Evolutionary conservation across 2,113 vertebrate species (phyloP).

Genomic region (Hydrolagus affinis): DNA sequence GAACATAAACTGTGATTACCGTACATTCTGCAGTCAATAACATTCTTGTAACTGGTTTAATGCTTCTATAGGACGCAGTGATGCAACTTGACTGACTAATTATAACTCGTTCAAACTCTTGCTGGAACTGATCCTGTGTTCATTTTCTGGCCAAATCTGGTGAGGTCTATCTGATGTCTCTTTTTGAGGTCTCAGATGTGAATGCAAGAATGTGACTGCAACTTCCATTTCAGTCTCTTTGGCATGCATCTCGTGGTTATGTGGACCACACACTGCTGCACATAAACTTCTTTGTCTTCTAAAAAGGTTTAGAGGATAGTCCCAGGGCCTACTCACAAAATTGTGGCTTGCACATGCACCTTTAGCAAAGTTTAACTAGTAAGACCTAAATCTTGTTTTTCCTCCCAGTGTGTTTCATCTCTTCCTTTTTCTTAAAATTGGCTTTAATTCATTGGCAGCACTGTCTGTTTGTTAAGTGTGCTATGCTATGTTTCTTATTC

Average conservation of each 20-base stretch:
- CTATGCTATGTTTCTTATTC: background rate
- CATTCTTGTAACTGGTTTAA: too few species aligned
- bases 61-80: too few species aligned
- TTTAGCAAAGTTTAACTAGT: conserved; percentile 20
- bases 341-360: background rate
- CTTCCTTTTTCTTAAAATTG: conserved; percentile 4
- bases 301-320: conserved; percentile 19
- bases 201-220: background rate
- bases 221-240: conserved; percentile 1
- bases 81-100: too few species aligned
- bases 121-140: background rate
- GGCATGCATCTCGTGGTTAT: background rate
- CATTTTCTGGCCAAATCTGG: background rate
- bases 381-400: background rate
- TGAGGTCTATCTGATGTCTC: background rate
- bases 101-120: background rate
- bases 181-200: too few species aligned
- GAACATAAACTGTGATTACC: too few species aligned
- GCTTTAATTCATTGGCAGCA: conserved; percentile 4
- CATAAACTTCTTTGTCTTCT: background rate
- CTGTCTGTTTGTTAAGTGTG: background rate
- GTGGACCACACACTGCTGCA: conserved; percentile 25
- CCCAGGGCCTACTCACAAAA: background rate
- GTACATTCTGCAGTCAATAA: too few species aligned
- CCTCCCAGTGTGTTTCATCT: background rate